Evolutionary conservation across 2,113 vertebrate species (phyloP).

Genomic region (Salminus brasiliensis): DNA sequence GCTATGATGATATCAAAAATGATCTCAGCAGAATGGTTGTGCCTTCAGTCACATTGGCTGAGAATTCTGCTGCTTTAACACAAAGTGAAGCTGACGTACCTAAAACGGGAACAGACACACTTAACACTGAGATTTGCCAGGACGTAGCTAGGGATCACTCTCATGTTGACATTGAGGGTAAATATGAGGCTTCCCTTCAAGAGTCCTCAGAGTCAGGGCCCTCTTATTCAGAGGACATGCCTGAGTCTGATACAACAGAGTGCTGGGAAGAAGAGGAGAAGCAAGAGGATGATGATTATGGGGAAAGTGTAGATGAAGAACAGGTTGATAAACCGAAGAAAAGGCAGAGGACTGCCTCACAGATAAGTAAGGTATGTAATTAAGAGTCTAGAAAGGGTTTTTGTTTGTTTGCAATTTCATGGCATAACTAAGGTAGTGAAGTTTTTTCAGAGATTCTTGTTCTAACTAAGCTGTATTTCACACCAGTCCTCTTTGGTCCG

Average conservation of each 20-base stretch:
- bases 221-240: constrained; percentile 40
- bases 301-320: not conserved
- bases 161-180: constrained; percentile 3
- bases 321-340: constrained; percentile 11
- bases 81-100: not conserved
- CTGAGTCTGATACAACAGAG: constrained; percentile 55
- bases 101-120: constrained; percentile 40
- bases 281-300: constrained; percentile 39
- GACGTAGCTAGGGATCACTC: not conserved
- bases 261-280: constrained; percentile 46
- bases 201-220: constrained; percentile 27
- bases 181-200: constrained; percentile 8
- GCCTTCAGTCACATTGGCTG: not conserved
- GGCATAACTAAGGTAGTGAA: not conserved
- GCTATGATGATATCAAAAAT: constrained; percentile 6
- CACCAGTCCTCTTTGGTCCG: constrained; percentile 80
- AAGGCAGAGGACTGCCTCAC: constrained; percentile 25
- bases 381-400: not conserved
- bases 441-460: not conserved
- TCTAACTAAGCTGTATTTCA: not conserved
- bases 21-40: not conserved
- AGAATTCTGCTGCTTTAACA: not conserved
- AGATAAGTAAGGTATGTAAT: constrained; percentile 62
- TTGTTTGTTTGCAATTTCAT: not conserved
- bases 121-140: constrained; percentile 16